These are phyloP conservation scores for Erebia ligea DNA, from an alignment of 2,888 invertebrate genomes.

Conservation along the genomic window DNA sequence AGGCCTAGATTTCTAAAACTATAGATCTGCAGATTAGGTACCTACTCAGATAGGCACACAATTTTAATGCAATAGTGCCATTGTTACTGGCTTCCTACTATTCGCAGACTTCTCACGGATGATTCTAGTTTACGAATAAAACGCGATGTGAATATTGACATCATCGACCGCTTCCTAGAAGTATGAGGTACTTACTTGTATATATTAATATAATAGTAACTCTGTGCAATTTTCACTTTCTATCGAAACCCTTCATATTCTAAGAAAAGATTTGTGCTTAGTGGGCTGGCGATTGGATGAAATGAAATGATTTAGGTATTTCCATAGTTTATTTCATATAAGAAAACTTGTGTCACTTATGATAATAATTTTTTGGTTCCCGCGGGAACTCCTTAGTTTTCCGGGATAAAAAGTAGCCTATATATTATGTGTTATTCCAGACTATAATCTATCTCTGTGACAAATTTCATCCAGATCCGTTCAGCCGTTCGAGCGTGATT, in stretches of 20 bases:
- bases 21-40: neutral
- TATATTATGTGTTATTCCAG: too few species aligned
- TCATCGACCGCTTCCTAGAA: neutral
- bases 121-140: conserved; percentile 2
- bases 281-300: too few species aligned
- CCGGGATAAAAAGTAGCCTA: too few species aligned
- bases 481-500: too few species aligned
- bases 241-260: neutral
- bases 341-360: too few species aligned
- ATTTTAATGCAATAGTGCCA: conserved; percentile 19
- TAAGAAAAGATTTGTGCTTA: too few species aligned
- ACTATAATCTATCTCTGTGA: too few species aligned
- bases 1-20: neutral
- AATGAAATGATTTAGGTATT: too few species aligned
- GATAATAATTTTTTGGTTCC: too few species aligned
- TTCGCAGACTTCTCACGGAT: conserved; percentile 23
- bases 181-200: neutral
- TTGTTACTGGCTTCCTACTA: conserved; percentile 30
- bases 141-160: conserved; percentile 3
- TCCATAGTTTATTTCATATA: too few species aligned
- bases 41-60: neutral
- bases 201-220: neutral
- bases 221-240: neutral
- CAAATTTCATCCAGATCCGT: too few species aligned
- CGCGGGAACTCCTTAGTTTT: too few species aligned